Conservation (phyloP, 2,888 invertebrate species). For the Itoplectis maculator region DNA sequence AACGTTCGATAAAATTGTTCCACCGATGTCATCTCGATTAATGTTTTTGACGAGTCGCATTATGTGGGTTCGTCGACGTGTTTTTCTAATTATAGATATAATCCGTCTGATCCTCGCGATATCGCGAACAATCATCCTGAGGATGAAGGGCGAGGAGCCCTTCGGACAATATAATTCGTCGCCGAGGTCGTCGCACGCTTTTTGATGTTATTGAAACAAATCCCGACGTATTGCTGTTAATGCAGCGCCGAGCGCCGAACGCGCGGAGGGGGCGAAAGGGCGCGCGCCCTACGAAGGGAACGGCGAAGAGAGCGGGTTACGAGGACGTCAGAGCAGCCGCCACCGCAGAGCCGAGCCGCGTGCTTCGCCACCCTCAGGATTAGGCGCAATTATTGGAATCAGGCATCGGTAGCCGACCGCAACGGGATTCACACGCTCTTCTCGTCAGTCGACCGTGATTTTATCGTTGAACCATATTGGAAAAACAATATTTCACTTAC, state of each 20-base stretch:
- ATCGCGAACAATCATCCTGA: conserved; percentile 59
- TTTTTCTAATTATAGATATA: conserved; percentile 55
- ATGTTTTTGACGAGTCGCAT: background rate
- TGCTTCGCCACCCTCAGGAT: conserved; percentile 80
- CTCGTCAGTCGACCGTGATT: conserved; percentile 11
- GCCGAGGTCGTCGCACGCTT: conserved; percentile 47
- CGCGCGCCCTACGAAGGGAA: conserved; percentile 54
- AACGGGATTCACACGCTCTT: conserved; percentile 80
- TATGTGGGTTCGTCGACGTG: background rate
- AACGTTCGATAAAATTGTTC: background rate
- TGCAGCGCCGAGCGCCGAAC: conserved; percentile 59
- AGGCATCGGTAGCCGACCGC: conserved; percentile 75
- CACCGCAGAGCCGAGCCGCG: conserved; percentile 74
- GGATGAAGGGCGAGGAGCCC: conserved; percentile 46
- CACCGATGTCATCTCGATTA: background rate
- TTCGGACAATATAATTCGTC: conserved; percentile 51
- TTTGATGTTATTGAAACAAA: conserved; percentile 80
- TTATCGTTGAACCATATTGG: conserved; percentile 34
- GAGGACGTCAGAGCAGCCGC: conserved; percentile 71
- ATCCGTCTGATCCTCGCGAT: conserved; percentile 54
- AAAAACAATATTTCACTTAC: too few species aligned
- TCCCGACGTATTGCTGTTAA: conserved; percentile 75
- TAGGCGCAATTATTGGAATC: conserved; percentile 83
- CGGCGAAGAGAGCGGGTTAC: conserved; percentile 74
- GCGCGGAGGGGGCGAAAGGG: conserved; percentile 51